Evolutionary conservation across 2,888 invertebrate species (phyloP).

Genomic region (Masnerella sp.): DNA sequence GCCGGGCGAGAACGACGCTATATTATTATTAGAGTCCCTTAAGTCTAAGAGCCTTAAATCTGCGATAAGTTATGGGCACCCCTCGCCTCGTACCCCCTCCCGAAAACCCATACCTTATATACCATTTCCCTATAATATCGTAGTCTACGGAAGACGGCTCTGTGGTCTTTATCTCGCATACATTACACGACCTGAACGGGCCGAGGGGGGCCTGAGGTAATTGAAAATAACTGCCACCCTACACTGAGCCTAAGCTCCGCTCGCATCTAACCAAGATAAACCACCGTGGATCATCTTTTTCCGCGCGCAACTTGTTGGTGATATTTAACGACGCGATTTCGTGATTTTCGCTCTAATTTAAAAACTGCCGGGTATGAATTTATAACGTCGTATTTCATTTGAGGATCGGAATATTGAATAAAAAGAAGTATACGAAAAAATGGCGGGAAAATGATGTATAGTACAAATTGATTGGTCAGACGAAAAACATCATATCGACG

Average conservation of each 20-base stretch:
- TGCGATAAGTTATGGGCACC: constrained; percentile 78
- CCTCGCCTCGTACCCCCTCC: constrained; percentile 66
- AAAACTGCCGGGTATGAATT: too few relatives aligned
- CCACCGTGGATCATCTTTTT: constrained; percentile 72
- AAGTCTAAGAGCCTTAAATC: constrained; percentile 79
- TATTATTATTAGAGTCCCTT: constrained; percentile 79
- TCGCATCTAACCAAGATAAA: constrained; percentile 73
- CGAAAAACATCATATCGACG: too few relatives aligned
- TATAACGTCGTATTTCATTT: too few relatives aligned
- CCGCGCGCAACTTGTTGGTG: constrained; percentile 42
- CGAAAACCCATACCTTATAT: constrained; percentile 70
- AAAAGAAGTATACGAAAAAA: too few relatives aligned
- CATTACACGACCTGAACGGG: constrained; percentile 72
- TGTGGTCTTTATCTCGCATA: constrained; percentile 77
- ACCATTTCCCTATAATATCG: constrained; percentile 78
- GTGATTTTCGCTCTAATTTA: too few relatives aligned
- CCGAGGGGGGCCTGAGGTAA: constrained; percentile 71
- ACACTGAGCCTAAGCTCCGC: constrained; percentile 70
- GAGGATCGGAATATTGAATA: too few relatives aligned
- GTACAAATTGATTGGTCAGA: too few relatives aligned
- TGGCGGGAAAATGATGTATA: too few relatives aligned
- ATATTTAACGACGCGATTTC: too few relatives aligned
- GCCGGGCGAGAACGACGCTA: constrained; percentile 74
- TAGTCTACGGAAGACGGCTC: constrained; percentile 75
- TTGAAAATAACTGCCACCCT: constrained; percentile 77